Base-by-base conservation (phyloP, 2,113 vertebrate genomes). In the Notarius quadriscutis region DNA sequence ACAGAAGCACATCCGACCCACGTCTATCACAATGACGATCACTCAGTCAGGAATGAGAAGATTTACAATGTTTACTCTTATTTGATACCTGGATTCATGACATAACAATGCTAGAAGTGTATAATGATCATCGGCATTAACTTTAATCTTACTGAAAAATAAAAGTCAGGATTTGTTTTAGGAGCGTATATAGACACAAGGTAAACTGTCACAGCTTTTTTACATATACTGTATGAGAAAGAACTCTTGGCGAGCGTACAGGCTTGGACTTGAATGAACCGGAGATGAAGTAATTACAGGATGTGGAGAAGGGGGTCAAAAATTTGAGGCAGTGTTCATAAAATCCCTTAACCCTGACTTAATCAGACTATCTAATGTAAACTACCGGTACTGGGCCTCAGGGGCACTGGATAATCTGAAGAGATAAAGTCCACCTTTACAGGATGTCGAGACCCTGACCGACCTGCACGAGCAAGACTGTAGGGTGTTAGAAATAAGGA, bases 361-460 rank as follows among this genome's bases (percentile, higher is more conserved):
- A 90, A 92, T 86, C 75, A 87, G 86, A 89, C 88, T 90, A 91
- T 88, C 84, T 87, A 77, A n/a, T 88, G 86, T 89, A 91, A 91
- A 90, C 85, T 87, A 89, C 82, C 60, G 30, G 17, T 79, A 51
- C 85, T 57, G 81, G 89, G 90, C 86, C 87, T 90, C 89, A 89
- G 91, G 92, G 92, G 77, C n/a, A 83, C 60, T 69, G 0, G 51
- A 88, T 91, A 88, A 94, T 92, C 91, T 91, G 90, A 20, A 20
- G 87, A 79, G 89, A 93, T 92, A 84, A 91, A 77, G 90, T 51
- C 90, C 65, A 84, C 51, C 65, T 30, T 25, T 41, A 84, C 67
- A 30, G 83, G 83, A 84, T 84, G 27, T 58, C 58, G 6, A 41
- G 67, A 78, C 58, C 14, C 41, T 27, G 41, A 85, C 55, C 27